Evolutionary conservation across 1,140 invertebrate species (phyloP).

Genomic region (Mactra quadrangularis): DNA sequence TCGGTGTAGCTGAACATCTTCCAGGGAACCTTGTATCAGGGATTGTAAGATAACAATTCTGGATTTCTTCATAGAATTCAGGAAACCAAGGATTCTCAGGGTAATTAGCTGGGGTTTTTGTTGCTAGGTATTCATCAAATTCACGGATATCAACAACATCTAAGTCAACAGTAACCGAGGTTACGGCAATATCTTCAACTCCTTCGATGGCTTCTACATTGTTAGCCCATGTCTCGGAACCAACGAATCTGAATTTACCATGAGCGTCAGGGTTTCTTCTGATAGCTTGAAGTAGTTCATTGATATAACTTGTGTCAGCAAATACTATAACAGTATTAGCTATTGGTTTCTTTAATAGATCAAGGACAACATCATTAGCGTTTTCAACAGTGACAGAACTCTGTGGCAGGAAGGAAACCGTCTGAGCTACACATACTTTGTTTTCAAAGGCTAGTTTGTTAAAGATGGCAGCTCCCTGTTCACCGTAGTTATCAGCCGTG

Average conservation of each 20-base stretch:
- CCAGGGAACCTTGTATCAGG: conserved; percentile 61
- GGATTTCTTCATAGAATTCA: conserved; percentile 79
- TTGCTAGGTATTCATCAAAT: conserved; percentile 75
- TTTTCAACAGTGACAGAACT: conserved; percentile 71
- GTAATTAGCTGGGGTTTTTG: conserved; percentile 76
- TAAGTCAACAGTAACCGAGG: conserved; percentile 74
- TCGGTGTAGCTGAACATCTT: conserved; percentile 64
- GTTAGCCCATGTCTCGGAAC: conserved; percentile 77
- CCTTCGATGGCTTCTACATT: conserved; percentile 69
- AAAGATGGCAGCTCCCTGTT: conserved; percentile 67
- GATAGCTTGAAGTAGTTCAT: conserved; percentile 73
- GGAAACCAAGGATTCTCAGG: conserved; percentile 81
- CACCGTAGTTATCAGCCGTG: conserved; percentile 72
- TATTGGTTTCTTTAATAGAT: conserved; percentile 74
- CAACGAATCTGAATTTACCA: conserved; percentile 76
- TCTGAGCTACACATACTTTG: conserved; percentile 79
- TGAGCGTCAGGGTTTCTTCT: conserved; percentile 62
- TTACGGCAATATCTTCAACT: conserved; percentile 67
- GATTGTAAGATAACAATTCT: conserved; percentile 77
- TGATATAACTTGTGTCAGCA: conserved; percentile 70
- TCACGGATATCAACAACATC: conserved; percentile 68
- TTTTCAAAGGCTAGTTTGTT: conserved; percentile 58
- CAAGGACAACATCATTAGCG: conserved; percentile 71
- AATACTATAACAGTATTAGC: conserved; percentile 79
- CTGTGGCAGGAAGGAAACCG: conserved; percentile 69